Conservation (phyloP, 2,888 invertebrate species). For the Phragmatobia fuliginosa region DNA sequence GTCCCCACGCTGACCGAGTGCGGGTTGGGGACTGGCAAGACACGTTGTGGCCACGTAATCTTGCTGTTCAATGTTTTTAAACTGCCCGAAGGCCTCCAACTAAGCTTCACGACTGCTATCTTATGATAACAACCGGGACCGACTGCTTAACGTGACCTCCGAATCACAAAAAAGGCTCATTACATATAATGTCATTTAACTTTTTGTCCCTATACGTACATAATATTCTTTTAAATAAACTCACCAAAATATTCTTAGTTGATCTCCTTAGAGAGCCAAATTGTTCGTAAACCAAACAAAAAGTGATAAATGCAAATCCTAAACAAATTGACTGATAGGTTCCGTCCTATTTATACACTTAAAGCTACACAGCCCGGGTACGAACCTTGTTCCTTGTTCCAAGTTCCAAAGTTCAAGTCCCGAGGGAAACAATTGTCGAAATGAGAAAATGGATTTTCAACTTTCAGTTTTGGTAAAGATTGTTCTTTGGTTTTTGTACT, state of each 20-base stretch:
- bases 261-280: conserved; percentile 4
- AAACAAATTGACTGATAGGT: conserved; percentile 31
- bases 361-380: conserved; percentile 6
- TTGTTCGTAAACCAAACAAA: conserved; percentile 12
- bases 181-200: too few species aligned
- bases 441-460: conserved; percentile 22
- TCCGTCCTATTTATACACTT: conserved; percentile 27
- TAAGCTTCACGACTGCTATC: too few species aligned
- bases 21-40: too few species aligned
- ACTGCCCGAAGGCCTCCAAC: too few species aligned
- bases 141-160: too few species aligned
- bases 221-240: neutral
- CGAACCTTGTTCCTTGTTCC: conserved; percentile 25
- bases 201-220: neutral
- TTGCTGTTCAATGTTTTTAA: too few species aligned
- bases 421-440: conserved; percentile 20
- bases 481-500: neutral
- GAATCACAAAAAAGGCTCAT: too few species aligned
- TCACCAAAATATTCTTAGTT: neutral
- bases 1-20: too few species aligned
- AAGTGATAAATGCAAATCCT: conserved; percentile 15
- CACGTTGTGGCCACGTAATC: too few species aligned
- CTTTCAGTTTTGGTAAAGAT: conserved; percentile 21
- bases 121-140: too few species aligned
- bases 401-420: conserved; percentile 39